Base-by-base conservation (phyloP, 2,113 vertebrate genomes). In the Etheostoma spectabile region DNA sequence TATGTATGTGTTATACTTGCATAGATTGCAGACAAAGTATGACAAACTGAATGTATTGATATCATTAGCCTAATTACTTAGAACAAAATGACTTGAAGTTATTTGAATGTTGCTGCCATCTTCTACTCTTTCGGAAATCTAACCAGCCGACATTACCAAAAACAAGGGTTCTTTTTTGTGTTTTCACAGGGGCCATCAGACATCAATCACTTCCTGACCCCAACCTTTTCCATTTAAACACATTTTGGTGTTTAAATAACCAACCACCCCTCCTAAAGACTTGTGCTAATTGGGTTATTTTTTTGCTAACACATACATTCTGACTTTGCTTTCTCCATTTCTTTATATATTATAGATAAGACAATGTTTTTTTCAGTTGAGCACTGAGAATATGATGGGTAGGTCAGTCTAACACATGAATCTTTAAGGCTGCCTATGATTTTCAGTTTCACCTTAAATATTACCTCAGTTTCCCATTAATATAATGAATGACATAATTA, bases 11-110 rank as follows among this genome's bases (percentile, higher is more conserved):
- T 51, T 55, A 77, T 62, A 76, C 46, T 66, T 60, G 76, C 59
- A 74, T 89, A 86, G 76, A 85, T 69, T 79, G 38, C 49, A 67
- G 61, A 76, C 51, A 77, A 24, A 70, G 27, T 64, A 56, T 33
- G 49, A 80, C 67, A 53, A 82, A 35, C 45, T 88, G 92, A 93
- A 91, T 92, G 90, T 92, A 91, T 79, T 74, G 52, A 84, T 75
- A 75, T 77, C 19, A 16, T 86, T 79, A 62, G 68, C 35, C 33
- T 74, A 30, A 56, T 63, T 21, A 51, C 14, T 45, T n/a, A 13
- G 27, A 74, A 74, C 77, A 35, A 56, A 61, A 55, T 69, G 24
- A 80, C 30, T 68, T 64, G 45, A 70, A 64, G 48, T 71, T 4
- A 78, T 46, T 33, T 85, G 81, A 90, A 89, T 79, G 79, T 81